Percentiles rank a stretch among this genome's conserved stretches.
Evolutionary conservation across 2,113 vertebrate genomes (phyloP).

Genomic region (Piaya cayana): DNA sequence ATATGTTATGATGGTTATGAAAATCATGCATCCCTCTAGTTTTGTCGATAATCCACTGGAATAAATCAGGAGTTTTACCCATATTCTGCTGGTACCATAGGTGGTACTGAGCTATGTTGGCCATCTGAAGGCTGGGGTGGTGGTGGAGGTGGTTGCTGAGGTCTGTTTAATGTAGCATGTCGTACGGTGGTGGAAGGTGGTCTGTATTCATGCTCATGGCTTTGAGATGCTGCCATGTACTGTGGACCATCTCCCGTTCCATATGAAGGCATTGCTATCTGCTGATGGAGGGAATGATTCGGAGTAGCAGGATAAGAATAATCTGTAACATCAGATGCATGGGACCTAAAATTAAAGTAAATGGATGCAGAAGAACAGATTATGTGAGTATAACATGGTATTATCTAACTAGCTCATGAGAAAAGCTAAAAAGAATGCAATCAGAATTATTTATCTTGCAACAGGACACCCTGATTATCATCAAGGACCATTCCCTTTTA

Average conservation of each 20-base stretch:
- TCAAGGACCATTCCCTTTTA: not conserved
- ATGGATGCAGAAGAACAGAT: constrained; percentile 22
- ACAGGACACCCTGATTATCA: not conserved
- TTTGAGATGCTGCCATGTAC: constrained; percentile 72
- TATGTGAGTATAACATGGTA: not conserved
- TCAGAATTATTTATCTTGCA: not conserved
- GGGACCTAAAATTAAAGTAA: constrained; percentile 80
- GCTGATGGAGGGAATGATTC: constrained; percentile 89
- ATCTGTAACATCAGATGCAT: constrained; percentile 83
- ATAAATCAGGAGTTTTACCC: constrained; percentile 76
- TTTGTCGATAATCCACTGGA: not conserved
- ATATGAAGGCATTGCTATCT: constrained; percentile 77
- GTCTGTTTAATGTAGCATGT: constrained; percentile 87
- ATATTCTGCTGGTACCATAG: constrained; percentile 84
- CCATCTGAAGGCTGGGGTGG: constrained; percentile 84
- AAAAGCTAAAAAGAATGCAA: not conserved
- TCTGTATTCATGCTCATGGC: constrained; percentile 86
- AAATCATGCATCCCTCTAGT: not conserved
- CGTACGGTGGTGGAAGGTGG: constrained; percentile 82
- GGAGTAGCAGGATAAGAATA: constrained; percentile 91
- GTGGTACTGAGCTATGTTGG: constrained; percentile 79
- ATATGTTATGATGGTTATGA: accelerated
- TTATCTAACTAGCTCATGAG: not conserved
- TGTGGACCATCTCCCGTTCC: constrained; percentile 64
- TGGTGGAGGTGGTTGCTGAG: constrained; percentile 90